These are phyloP conservation scores for Acleris holmiana DNA, from an alignment of 2,888 invertebrate genomes.

Conservation along the genomic window DNA sequence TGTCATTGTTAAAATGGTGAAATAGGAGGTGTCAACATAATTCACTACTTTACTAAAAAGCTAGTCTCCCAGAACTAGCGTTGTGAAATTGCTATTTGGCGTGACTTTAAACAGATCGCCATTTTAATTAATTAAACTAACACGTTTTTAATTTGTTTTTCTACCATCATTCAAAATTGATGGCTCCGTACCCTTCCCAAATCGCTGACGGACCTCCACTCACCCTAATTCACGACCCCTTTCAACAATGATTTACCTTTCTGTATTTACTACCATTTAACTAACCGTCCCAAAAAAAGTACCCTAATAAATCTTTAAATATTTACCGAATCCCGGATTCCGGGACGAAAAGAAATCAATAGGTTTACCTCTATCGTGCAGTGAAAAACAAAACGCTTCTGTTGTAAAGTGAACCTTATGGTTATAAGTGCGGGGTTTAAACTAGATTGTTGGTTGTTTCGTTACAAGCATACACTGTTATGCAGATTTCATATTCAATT, in stretches of 20 bases:
- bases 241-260: slow-evolving; percentile 31
- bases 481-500: slow-evolving; percentile 42
- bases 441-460: neutral
- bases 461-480: slow-evolving; percentile 28
- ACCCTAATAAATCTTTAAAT: slow-evolving; percentile 37
- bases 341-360: slow-evolving; percentile 35
- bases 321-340: slow-evolving; percentile 26
- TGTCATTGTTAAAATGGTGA: no score
- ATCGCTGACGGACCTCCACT: slow-evolving; percentile 17
- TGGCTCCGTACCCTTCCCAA: slow-evolving; percentile 1
- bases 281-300: slow-evolving; percentile 27
- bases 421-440: neutral
- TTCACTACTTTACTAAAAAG: no score
- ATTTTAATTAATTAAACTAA: no score
- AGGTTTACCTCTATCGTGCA: slow-evolving; percentile 29
- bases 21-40: no score
- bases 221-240: slow-evolving; percentile 20
- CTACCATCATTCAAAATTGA: neutral
- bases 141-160: neutral
- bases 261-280: slow-evolving; percentile 30
- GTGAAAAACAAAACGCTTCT: slow-evolving; percentile 17
- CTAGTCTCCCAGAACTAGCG: no score
- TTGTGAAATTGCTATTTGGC: no score
- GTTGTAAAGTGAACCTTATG: neutral
- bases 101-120: no score